phyloP scores from a whole-genome alignment of 30 jellyfish, hydroid and myxozoan genomes.

The Haliclystus octoradiatus region DNA sequence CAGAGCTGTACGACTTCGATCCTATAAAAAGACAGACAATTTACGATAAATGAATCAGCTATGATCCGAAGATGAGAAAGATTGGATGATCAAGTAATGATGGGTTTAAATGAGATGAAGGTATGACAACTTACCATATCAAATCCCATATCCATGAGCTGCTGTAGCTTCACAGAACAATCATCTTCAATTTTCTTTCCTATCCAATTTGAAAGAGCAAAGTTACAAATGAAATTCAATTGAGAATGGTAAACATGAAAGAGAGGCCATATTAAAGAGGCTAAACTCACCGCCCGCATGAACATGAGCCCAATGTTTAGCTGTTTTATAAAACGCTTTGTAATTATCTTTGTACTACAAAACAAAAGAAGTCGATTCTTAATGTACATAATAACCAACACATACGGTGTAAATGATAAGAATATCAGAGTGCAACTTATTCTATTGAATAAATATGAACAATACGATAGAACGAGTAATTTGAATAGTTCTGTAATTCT shows the following conservation, averaged over 20 bases:
- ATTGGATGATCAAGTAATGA: too few species aligned
- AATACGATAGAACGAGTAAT: too few species aligned
- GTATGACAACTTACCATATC: conserved; percentile 43
- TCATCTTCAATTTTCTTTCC: conserved; percentile 32
- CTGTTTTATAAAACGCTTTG: conserved; percentile 50
- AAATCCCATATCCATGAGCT: conserved; percentile 86
- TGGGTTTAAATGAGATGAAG: too few species aligned
- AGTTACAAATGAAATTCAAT: neutral
- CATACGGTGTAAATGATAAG: too few species aligned
- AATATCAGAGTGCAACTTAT: too few species aligned
- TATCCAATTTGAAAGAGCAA: neutral
- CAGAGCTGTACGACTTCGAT: conserved; percentile 68
- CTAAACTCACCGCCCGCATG: conserved; percentile 70
- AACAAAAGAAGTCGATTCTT: neutral
- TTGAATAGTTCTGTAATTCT: too few species aligned
- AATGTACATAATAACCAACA: neutral
- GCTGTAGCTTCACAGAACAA: conserved; percentile 59
- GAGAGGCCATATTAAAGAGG: too few species aligned
- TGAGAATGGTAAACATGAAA: too few species aligned
- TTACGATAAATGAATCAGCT: neutral
- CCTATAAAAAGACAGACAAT: conserved; percentile 13
- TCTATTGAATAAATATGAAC: too few species aligned
- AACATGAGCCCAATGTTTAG: conserved; percentile 74
- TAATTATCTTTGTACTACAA: conserved; percentile 47
- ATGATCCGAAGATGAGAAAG: neutral